Base-by-base conservation (phyloP, 2,888 invertebrate species). In the Cerastis rubricosa region DNA sequence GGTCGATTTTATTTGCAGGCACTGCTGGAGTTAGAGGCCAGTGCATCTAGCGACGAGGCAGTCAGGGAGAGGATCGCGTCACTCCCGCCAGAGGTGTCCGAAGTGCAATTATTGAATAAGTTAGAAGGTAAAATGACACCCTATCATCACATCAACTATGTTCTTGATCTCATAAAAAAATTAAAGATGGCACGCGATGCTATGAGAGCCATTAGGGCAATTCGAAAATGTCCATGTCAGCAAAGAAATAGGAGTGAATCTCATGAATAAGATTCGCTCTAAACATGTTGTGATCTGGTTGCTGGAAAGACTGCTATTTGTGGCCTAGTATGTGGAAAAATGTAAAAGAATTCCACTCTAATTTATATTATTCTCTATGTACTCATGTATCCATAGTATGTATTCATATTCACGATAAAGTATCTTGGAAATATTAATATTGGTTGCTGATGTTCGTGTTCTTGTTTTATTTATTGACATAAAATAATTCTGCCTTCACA, bases 51-150 rank as follows among this genome's bases (percentile, higher is more conserved):
- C 89, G 99, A 99, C 97, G 99, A 99, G 83, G 97, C 98, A 1
- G 98, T 99, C 2, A 97, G 99, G 85, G 99, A 99, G 93, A 98
- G 98, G 92, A 99, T 99, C 87, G 99, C 99, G 0, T 99, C 98
- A 77, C 97, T 99, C 72, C 99, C 99, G 0, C 98, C 98, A 69
- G 99, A 99, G 97, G 99, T 99, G 6, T 99, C 99, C 0, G 99
- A 99, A 97, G 97, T 99, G 8, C 97, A 98, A 87, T 97, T 98
- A 90, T 97, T 99, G 78, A 97, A 98, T 86, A 99, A 99, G 97
- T 97, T 99, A 89, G 98, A 98, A 97, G 98, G 98, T 98, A 96
- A 95, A 89, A 88, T 87, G 87, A 79, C 89, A 83, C 86, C 77
- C 80, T 87, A 85, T 85, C 89, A 81, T 73, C 80, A 83, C 83